Percentiles rank a stretch among this genome's conserved stretches.
phyloP scores from a whole-genome alignment of 2,113 vertebrate species.

The Dicerorhinus sumatrensis region DNA sequence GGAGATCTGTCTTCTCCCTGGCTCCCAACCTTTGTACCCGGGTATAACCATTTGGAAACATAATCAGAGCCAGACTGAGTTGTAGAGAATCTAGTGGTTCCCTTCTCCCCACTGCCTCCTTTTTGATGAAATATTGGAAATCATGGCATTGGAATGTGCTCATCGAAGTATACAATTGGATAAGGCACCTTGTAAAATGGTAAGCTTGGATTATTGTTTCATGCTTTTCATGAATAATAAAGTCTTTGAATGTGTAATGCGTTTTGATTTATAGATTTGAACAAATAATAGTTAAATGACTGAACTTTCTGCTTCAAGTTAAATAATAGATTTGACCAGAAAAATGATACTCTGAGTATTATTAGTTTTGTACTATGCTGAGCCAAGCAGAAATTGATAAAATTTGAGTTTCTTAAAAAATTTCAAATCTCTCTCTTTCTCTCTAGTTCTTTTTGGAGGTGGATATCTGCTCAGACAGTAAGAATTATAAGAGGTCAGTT shows the following conservation, averaged over 20 bases:
- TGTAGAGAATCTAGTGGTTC: slow-evolving; percentile 8
- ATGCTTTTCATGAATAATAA: slow-evolving; percentile 47
- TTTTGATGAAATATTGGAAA: slow-evolving; percentile 58
- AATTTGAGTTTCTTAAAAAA: slow-evolving; percentile 15
- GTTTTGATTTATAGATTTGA: slow-evolving; percentile 60
- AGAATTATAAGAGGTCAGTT: slow-evolving; percentile 87
- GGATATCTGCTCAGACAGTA: slow-evolving; percentile 86
- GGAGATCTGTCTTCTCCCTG: background rate
- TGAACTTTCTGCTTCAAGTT: slow-evolving; percentile 64
- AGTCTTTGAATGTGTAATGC: slow-evolving; percentile 39
- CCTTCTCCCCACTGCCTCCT: background rate
- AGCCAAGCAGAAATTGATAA: slow-evolving; percentile 59
- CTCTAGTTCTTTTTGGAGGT: slow-evolving; percentile 88
- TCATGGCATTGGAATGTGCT: slow-evolving; percentile 32
- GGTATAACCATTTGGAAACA: background rate
- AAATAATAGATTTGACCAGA: slow-evolving; percentile 57
- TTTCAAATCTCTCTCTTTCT: slow-evolving; percentile 71
- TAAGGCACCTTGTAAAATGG: slow-evolving; percentile 53
- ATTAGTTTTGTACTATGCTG: slow-evolving; percentile 56
- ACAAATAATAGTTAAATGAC: background rate
- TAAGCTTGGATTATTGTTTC: slow-evolving; percentile 56
- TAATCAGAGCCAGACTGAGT: slow-evolving; percentile 18
- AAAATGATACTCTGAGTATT: slow-evolving; percentile 54
- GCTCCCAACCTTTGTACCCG: background rate
- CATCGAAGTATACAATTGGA: background rate